Evolutionary conservation across 2,113 vertebrate species (phyloP).

Genomic region (Muntiacus reevesi): DNA sequence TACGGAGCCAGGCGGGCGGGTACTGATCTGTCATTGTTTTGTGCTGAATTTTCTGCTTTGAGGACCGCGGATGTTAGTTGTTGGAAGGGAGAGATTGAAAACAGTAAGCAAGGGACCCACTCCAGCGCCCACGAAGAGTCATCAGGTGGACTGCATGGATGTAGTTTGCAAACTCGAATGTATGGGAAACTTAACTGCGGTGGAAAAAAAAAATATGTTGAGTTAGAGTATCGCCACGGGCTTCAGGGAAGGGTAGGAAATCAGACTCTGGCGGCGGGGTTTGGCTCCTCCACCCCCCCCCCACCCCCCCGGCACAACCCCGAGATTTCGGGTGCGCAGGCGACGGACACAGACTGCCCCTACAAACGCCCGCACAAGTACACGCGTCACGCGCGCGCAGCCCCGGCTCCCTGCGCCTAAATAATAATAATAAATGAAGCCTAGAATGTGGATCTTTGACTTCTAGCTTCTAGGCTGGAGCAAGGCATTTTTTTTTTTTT

Average conservation of each 20-base stretch:
- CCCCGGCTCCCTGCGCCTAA: background rate
- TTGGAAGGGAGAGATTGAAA: background rate
- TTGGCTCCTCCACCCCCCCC: background rate
- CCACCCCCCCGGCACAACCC: background rate
- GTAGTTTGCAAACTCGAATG: background rate
- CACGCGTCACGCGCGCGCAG: background rate
- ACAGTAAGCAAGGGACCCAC: background rate
- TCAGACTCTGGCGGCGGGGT: background rate
- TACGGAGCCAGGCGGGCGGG: background rate
- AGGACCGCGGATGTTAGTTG: background rate
- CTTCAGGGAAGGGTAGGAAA: background rate
- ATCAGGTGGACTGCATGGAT: background rate
- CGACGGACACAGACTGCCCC: background rate
- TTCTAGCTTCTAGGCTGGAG: background rate
- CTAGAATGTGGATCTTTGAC: background rate
- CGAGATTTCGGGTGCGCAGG: background rate
- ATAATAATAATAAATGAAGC: background rate
- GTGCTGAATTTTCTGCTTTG: background rate
- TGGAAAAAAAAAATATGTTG: background rate
- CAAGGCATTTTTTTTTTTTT: background rate
- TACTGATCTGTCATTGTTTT: constrained; percentile 9
- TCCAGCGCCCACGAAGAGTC: background rate
- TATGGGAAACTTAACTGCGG: background rate
- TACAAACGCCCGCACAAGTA: background rate
- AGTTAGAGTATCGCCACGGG: background rate